A percentile compares a stretch with the other conserved stretches of the same genome.
Conservation (phyloP, 2,797 vertebrate species). For the Aselliscus stoliczkanus region DNA sequence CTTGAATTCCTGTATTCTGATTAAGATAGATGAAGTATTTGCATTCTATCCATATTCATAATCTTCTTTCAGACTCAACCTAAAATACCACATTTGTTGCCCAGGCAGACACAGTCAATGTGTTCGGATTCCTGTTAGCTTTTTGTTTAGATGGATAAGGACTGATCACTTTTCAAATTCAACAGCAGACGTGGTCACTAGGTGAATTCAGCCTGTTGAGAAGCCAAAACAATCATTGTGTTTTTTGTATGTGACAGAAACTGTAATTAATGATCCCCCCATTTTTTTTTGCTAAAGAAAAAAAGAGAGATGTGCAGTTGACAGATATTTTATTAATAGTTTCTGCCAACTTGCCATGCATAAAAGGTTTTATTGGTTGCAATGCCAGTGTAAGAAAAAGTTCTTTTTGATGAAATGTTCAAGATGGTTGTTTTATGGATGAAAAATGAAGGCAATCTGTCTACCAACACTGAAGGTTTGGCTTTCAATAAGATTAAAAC, state of each 20-base stretch:
- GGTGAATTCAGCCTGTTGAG: slow-evolving; percentile 88
- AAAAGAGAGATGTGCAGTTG: slow-evolving; percentile 85
- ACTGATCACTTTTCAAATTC: slow-evolving; percentile 87
- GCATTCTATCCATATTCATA: slow-evolving; percentile 87
- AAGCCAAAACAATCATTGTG: slow-evolving; percentile 86
- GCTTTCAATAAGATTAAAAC: slow-evolving; percentile 88
- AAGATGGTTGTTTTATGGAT: slow-evolving; percentile 85
- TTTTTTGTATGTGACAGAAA: slow-evolving; percentile 92
- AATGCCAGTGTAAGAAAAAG: slow-evolving; percentile 86
- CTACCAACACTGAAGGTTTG: slow-evolving; percentile 83
- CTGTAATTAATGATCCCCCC: slow-evolving; percentile 95
- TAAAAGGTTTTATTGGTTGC: slow-evolving; percentile 92
- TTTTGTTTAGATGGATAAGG: slow-evolving; percentile 87
- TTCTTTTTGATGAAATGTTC: slow-evolving; percentile 86
- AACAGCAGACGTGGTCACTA: slow-evolving; percentile 91
- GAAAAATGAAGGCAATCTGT: slow-evolving; percentile 94
- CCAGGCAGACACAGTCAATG: slow-evolving; percentile 87
- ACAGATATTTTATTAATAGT: slow-evolving; percentile 98
- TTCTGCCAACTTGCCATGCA: slow-evolving; percentile 89
- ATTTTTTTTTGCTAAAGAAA: slow-evolving; percentile 85
- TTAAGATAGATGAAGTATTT: slow-evolving; percentile 86
- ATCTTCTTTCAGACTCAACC: slow-evolving; percentile 84
- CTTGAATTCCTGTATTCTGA: slow-evolving; percentile 85
- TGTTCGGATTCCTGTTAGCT: slow-evolving; percentile 80
- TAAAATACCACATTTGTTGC: slow-evolving; percentile 86